Percentiles rank a stretch among this genome's conserved stretches.
Evolutionary conservation across 2,113 vertebrate genomes (phyloP).

Genomic region (Parus major): DNA sequence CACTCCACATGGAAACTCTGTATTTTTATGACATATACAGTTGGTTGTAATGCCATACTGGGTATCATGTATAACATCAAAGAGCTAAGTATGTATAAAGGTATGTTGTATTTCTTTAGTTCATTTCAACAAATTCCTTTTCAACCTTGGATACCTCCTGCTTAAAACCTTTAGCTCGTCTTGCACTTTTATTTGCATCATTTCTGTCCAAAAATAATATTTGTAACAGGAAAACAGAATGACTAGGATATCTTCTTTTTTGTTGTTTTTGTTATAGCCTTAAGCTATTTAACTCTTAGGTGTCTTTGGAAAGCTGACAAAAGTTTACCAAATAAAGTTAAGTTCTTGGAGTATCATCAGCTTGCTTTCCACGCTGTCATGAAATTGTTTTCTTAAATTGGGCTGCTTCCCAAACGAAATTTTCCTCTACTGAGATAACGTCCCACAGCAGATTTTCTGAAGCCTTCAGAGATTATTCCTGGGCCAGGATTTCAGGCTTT

Average conservation of each 20-base stretch:
- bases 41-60: background rate
- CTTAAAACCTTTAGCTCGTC: background rate
- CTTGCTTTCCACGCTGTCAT: background rate
- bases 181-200: slow-evolving; percentile 25
- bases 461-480: background rate
- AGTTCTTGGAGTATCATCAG: background rate
- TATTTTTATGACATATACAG: background rate
- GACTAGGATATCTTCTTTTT: background rate
- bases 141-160: background rate
- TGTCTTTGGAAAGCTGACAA: background rate
- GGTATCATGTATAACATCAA: slow-evolving; percentile 16
- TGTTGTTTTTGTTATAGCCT: background rate
- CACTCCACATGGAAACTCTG: background rate
- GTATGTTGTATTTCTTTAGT: slow-evolving; percentile 10
- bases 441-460: background rate
- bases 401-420: background rate
- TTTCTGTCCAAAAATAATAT: slow-evolving; percentile 47
- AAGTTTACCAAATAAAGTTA: slow-evolving; percentile 15
- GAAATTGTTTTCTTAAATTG: slow-evolving; percentile 17
- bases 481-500: background rate
- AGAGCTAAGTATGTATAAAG: slow-evolving; percentile 6
- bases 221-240: background rate
- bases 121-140: background rate
- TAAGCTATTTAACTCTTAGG: background rate
- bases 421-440: background rate